Evolutionary conservation across 2,113 vertebrate genomes (phyloP), one percentile per base, ranked within the genome.

Genomic region (Clupea harengus): DNA sequence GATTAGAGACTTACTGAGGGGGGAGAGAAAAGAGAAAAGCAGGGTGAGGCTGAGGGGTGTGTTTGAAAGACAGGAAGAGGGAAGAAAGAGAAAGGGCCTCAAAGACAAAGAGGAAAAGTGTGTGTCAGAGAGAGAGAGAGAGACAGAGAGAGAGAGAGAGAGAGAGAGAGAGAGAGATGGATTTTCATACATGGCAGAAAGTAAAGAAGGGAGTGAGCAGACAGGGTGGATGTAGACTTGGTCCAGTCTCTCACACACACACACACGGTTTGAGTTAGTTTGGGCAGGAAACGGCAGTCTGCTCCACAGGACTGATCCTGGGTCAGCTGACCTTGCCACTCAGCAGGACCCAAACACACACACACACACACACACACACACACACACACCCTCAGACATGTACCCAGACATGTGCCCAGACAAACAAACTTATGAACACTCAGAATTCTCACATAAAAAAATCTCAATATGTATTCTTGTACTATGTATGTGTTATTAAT

Each of bases 231-330:
- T 64, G 44, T 18, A 84, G 83, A 18, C n/a, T 17, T 9, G 47
- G 47, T 72, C 57, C 60, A 67, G 52, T 49, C 60, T 18, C 45
- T 3, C 75, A 82, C 81, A 90, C 83, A 91, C 89, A n/a, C 64
- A 75, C 88, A 89, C 89, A 90, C 81, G 94, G 92, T 95, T 94
- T 90, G 91, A 92, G 92, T 94, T 94, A 94, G 91, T 84, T 88
- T 92, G 92, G 92, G 92, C 93, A 93, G 92, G 94, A 94, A 92
- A 89, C 89, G 92, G 89, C 88, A 82, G 83, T 44, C 17, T 45
- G n/a, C 88, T 82, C 87, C 85, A 83, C 88, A 88, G 87, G 89
- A 86, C 54, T 88, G 89, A 83, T 91, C 82, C 81, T 44, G 87
- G 87, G 89, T 89, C 84, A 90, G 85, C 45, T 86, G 90, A 89